Conservation (phyloP, 2,888 invertebrate species). For the Drosophila merina region DNA sequence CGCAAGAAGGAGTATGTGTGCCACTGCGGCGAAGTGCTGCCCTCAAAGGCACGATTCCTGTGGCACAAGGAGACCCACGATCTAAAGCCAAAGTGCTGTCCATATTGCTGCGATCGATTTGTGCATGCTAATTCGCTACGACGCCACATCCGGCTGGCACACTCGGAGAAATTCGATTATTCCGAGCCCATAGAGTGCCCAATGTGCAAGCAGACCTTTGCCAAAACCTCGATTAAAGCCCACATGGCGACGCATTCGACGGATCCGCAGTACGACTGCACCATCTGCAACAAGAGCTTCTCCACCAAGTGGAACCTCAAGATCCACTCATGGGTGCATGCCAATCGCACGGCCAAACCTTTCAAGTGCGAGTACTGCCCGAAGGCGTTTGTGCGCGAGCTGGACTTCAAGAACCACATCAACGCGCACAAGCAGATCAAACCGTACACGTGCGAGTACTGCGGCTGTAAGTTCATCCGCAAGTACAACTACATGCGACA, state of each 20-base stretch:
- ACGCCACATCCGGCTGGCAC: constrained; percentile 91
- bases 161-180: constrained; percentile 90
- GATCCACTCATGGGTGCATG: constrained; percentile 95
- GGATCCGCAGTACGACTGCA: constrained; percentile 91
- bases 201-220: constrained; percentile 87
- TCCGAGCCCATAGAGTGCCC: constrained; percentile 89
- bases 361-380: constrained; percentile 93
- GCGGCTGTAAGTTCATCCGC: constrained; percentile 94
- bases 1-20: constrained; percentile 90
- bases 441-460: constrained; percentile 94
- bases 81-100: constrained; percentile 91
- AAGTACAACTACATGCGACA: constrained; percentile 95
- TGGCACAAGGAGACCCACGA: constrained; percentile 96
- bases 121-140: constrained; percentile 93
- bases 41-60: constrained; percentile 91
- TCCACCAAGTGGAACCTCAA: constrained; percentile 96
- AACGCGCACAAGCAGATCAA: constrained; percentile 93
- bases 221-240: constrained; percentile 91
- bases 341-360: constrained; percentile 92
- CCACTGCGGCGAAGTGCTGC: constrained; percentile 92
- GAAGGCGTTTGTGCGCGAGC: constrained; percentile 92
- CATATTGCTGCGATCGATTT: constrained; percentile 93
- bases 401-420: constrained; percentile 93
- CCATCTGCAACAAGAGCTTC: constrained; percentile 93
- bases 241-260: constrained; percentile 91